Conservation (phyloP, 2,888 invertebrate genomes). For the Dromius quadrimaculatus region DNA sequence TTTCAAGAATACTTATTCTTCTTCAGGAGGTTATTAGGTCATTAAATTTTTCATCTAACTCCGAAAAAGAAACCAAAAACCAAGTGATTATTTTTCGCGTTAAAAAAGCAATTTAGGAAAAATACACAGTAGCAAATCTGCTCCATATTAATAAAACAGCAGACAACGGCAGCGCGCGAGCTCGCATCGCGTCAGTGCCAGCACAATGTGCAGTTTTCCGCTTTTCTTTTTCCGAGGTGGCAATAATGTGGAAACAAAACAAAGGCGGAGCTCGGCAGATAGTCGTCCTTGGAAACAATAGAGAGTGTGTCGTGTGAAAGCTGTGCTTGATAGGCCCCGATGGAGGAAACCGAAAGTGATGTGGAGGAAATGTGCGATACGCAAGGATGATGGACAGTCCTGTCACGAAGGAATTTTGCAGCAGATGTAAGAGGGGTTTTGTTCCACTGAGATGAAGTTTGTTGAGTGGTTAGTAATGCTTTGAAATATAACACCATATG, state of each 20-base stretch:
- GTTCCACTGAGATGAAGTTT: no score
- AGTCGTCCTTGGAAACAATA: constrained; percentile 3
- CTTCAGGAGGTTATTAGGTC: no score
- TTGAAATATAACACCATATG: no score
- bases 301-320: constrained; percentile 6
- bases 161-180: no score
- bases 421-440: not conserved
- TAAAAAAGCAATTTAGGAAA: constrained; percentile 7
- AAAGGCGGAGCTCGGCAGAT: constrained; percentile 1
- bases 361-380: no score
- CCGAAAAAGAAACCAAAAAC: constrained; percentile 5
- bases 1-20: no score
- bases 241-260: constrained; percentile 1
- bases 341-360: constrained; percentile 24
- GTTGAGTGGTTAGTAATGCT: no score
- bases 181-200: no score
- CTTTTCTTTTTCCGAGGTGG: not conserved
- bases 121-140: not conserved
- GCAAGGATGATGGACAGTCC: not conserved
- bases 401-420: not conserved
- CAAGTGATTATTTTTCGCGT: not conserved
- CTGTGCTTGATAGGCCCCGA: constrained; percentile 19
- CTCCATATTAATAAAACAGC: constrained; percentile 6
- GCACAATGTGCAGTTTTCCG: not conserved
- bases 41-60: no score